Evolutionary conservation across 2,888 invertebrate genomes (phyloP), one percentile per base, ranked within the genome.

Genomic region (Drosophila mimetica): DNA sequence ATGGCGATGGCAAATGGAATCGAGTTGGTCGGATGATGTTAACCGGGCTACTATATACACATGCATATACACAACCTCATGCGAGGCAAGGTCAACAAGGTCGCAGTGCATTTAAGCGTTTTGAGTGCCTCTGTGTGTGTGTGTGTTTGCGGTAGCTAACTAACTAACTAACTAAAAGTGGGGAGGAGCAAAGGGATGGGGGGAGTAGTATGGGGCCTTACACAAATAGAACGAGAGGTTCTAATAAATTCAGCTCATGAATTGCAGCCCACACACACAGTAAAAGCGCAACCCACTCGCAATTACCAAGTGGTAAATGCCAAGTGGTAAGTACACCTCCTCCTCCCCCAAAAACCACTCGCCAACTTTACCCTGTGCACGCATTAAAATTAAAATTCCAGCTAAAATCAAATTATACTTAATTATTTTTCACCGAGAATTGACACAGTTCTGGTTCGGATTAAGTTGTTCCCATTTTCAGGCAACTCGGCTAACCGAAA

Each of bases 201-300:
- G 22, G 50, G 14, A 8, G 14, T 25, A 25, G 6, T n/a, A n/a
- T 6, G 30, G 30, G 30, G 39, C 14, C 22, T 16, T 52, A 39
- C 13, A 37, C 55, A 25, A 13, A 28, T 13, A 36, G 30, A 65
- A 30, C 34, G 51, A 28, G 18, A 39, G 60, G 7, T 30, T 67
- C 71, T 74, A 87, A 87, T 75, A 88, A 83, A 86, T 79, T 75
- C 88, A 70, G 36, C 73, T 74, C 86, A 77, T 79, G 86, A 67
- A 61, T 52, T 52, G 60, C 52, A 67, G 41, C 51, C 13, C 37
- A 18, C 41, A 30, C 41, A 30, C 30, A 20, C 32, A 50, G 64
- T 42, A 60, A 71, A 71, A 37, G 37, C 28, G 48, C 66, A 61
- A 18, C 46, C 65, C 66, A 36, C 67, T 37, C 41, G 47, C 66